Evolutionary conservation across 1,140 invertebrate genomes (phyloP).

Genomic region (Meteorus sp.): DNA sequence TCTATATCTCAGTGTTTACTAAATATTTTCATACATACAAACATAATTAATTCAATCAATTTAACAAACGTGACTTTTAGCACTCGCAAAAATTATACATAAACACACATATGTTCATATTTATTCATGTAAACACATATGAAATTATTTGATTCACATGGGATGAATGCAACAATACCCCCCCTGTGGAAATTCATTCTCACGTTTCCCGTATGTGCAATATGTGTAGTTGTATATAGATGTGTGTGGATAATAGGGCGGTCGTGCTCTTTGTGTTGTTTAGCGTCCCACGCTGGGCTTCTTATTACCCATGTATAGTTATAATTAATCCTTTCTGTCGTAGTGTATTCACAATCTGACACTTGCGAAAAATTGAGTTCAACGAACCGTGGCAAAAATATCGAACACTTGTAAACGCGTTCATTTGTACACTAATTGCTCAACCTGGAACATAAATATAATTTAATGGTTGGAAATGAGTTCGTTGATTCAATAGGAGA

Average conservation of each 20-base stretch:
- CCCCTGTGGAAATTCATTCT: constrained; percentile 21
- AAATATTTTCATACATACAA: too few relatives aligned
- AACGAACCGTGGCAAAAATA: background rate
- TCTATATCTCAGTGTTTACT: too few relatives aligned
- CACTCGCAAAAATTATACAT: too few relatives aligned
- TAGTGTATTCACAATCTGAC: background rate
- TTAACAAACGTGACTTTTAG: too few relatives aligned
- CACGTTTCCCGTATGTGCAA: constrained; percentile 18
- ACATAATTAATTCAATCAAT: too few relatives aligned
- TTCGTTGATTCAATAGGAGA: too few relatives aligned
- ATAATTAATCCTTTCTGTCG: constrained; percentile 39
- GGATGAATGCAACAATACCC: constrained; percentile 4
- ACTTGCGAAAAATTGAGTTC: constrained; percentile 11
- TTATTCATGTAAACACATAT: too few relatives aligned
- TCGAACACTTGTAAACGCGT: constrained; percentile 3
- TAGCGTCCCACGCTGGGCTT: constrained; percentile 40
- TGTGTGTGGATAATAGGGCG: constrained; percentile 1
- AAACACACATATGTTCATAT: too few relatives aligned
- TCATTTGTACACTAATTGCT: constrained; percentile 9
- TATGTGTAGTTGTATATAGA: background rate
- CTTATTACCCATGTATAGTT: constrained; percentile 38
- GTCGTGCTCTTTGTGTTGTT: constrained; percentile 29
- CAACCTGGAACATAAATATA: too few relatives aligned
- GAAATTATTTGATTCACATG: background rate
- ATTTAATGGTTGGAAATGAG: too few relatives aligned